Conservation (phyloP, 2,113 vertebrate genomes). For the Percina caprodes region DNA sequence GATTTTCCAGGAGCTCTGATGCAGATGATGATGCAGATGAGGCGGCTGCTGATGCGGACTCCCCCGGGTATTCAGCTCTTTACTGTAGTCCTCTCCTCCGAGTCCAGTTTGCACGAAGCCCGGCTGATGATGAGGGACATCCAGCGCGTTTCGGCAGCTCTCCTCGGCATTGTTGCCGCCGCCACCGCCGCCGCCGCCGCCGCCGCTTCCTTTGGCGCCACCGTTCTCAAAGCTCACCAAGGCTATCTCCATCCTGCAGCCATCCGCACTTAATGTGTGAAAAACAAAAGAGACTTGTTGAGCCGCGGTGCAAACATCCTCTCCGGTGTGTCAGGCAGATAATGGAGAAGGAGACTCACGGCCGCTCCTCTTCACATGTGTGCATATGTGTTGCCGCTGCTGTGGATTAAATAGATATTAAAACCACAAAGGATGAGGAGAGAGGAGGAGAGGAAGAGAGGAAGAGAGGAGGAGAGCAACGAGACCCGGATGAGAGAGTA, state of each 20-base stretch:
- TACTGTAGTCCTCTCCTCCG: constrained; percentile 69
- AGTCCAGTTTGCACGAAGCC: constrained; percentile 75
- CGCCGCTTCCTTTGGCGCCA: constrained; percentile 81
- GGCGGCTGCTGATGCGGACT: constrained; percentile 27
- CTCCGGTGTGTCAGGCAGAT: neutral
- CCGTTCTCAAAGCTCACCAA: constrained; percentile 93
- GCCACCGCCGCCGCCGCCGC: constrained; percentile 58
- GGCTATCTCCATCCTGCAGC: constrained; percentile 90
- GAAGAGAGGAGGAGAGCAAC: constrained; percentile 48
- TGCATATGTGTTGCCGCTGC: constrained; percentile 23
- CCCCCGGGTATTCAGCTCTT: constrained; percentile 77
- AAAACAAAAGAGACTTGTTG: constrained; percentile 68
- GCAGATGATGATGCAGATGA: constrained; percentile 3
- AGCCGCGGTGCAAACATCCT: constrained; percentile 44
- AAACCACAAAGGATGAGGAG: constrained; percentile 47
- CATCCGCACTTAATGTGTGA: constrained; percentile 74
- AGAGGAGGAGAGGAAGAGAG: constrained; percentile 79
- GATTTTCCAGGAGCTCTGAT: constrained; percentile 77
- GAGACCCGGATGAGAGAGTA: constrained; percentile 81
- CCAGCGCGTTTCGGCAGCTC: constrained; percentile 78
- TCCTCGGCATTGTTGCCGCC: constrained; percentile 74
- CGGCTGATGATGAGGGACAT: constrained; percentile 70
- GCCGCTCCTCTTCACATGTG: constrained; percentile 31
- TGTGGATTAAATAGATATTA: constrained; percentile 62
- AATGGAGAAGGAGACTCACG: constrained; percentile 44